These are phyloP conservation scores for Calidris pygmaea DNA, from an alignment of 2,113 vertebrate species.

Conservation along the genomic window DNA sequence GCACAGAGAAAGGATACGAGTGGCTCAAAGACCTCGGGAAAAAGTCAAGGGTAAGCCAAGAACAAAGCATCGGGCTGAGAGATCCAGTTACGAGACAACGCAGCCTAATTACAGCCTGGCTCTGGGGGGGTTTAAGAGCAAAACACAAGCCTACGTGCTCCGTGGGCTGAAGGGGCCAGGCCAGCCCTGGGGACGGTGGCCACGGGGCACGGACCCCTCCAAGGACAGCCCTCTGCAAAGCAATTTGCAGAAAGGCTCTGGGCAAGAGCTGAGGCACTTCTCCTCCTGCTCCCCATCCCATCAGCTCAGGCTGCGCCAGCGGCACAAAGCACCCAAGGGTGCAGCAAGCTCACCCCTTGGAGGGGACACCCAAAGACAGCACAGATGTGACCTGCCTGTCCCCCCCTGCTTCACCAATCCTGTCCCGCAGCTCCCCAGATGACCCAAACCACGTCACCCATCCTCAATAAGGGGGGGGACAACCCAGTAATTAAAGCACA, in stretches of 20 bases:
- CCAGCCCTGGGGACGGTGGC: accelerated
- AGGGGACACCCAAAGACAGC: not conserved
- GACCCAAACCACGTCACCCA: accelerated
- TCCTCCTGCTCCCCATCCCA: not conserved
- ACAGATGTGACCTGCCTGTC: not conserved
- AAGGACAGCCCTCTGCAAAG: not conserved
- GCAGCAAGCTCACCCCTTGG: accelerated
- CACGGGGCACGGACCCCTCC: not conserved
- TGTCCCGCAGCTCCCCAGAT: not conserved
- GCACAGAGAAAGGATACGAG: accelerated
- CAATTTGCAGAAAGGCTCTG: not conserved
- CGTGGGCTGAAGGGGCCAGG: accelerated
- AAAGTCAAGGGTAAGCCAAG: slow-evolving; percentile 18
- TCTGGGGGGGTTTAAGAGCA: not conserved
- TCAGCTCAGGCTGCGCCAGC: accelerated
- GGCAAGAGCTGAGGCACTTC: not conserved
- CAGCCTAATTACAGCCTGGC: not conserved
- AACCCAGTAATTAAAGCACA: not conserved
- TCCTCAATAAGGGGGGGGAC: accelerated
- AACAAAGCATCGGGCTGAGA: not conserved
- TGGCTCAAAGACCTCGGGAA: accelerated
- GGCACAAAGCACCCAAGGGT: accelerated
- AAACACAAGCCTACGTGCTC: not conserved
- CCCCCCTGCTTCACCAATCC: accelerated
- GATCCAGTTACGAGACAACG: not conserved